Evolutionary conservation across 1,140 invertebrate genomes (phyloP).

Genomic region (Semibalanus balanoides): DNA sequence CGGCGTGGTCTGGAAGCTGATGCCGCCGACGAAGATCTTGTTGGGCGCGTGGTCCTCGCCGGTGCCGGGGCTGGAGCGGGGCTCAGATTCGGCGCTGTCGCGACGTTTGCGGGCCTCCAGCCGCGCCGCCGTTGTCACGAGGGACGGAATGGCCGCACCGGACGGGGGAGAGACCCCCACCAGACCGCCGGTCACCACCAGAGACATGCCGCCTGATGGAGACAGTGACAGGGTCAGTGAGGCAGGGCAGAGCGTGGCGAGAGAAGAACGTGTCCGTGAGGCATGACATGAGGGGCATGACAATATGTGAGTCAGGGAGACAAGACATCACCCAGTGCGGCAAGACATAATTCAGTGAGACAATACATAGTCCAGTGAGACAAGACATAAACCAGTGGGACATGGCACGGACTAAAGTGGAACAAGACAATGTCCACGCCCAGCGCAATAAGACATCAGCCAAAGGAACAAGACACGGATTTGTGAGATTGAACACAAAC

Average conservation of each 20-base stretch:
- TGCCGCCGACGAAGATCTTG: conserved; percentile 77
- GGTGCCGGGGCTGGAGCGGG: background rate
- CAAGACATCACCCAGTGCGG: no score
- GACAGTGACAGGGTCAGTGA: background rate
- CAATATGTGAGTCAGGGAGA: background rate
- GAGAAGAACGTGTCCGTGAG: no score
- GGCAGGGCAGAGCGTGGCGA: no score
- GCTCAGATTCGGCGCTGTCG: background rate
- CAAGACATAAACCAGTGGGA: no score
- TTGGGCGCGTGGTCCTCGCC: conserved; percentile 55
- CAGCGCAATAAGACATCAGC: no score
- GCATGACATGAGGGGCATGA: background rate
- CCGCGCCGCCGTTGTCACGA: background rate
- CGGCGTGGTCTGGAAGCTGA: conserved; percentile 83
- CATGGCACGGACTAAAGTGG: no score
- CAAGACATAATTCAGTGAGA: no score
- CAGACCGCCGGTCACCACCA: background rate
- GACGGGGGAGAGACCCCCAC: background rate
- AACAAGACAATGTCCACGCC: no score
- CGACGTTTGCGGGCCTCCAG: background rate
- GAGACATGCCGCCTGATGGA: background rate
- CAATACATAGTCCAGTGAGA: no score
- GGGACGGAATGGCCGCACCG: background rate
- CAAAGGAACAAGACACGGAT: no score
- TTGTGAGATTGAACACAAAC: no score